Base-by-base conservation (phyloP, 1,140 invertebrate genomes). In the Alviniconcha marisindica region DNA sequence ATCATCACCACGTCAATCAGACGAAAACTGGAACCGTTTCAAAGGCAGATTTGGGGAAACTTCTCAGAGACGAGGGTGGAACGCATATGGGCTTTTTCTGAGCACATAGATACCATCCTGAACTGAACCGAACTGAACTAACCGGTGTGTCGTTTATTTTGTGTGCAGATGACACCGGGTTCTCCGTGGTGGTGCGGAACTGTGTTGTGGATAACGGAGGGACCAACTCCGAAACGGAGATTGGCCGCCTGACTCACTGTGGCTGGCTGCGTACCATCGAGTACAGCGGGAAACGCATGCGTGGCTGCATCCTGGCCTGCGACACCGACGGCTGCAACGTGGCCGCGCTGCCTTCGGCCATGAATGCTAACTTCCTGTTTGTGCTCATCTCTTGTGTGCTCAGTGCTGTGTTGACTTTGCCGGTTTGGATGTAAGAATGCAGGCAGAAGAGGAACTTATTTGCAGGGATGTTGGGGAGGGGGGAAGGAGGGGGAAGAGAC, bases 261-360 rank as follows among this genome's bases (percentile, higher is more conserved):
- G 91, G 91, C 14, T 91, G 91, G 90, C 88, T 92, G 87, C 79
- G 87, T n/a, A 88, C 85, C n/a, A 82, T 92, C 71, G 86, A 90
- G 40, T 92, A 88, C 77, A 86, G 91, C 42, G 87, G 86, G 10
- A 83, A 85, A 36, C 77, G 87, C 40, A 90, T 91, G 88, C 71
- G 86, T 5, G 95, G 95, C 18, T 95, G 95, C 84, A 94, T 95
- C 48, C 88, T 95, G 1, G 94, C 94, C 2, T 95, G 95, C 89
- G 92, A 94, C 82, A 90, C 89, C 38, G 93, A 94, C 87, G 94
- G 94, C 4, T 95, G 94, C 85, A 95, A 95, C 84, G 54, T 76
- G 21, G 93, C 78, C 4, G 40, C 56, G 31, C 60, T 44, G 28
- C 78, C 60, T 56, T 56, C 24, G 24, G 31, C 15, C 31, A 21